A percentile compares a stretch with the other conserved stretches of the same genome.
Conservation (phyloP, 1,140 invertebrate genomes). For the Teleopsis dalmanni region DNA sequence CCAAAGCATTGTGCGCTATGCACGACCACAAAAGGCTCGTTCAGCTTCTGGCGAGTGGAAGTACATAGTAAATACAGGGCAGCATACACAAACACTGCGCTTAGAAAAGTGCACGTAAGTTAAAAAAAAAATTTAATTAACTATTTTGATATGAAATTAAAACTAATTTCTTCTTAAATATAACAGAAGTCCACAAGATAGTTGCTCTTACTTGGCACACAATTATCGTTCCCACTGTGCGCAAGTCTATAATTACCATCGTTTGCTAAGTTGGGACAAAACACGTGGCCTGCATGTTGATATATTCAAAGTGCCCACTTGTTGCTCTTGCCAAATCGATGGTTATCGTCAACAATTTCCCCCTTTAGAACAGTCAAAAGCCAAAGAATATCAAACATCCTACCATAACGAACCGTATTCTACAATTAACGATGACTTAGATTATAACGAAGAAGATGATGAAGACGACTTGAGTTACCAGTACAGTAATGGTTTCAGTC, state of each 20-base stretch:
- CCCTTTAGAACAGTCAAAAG: constrained; percentile 36
- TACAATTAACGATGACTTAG: constrained; percentile 26
- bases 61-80: constrained; percentile 78
- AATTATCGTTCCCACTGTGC: constrained; percentile 74
- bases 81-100: constrained; percentile 75
- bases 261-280: constrained; percentile 77
- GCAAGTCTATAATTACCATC: constrained; percentile 80
- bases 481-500: constrained; percentile 1
- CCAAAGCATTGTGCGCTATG: constrained; percentile 75
- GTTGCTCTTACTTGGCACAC: constrained; percentile 70
- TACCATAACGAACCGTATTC: constrained; percentile 9
- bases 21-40: constrained; percentile 69
- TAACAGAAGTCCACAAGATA: constrained; percentile 64
- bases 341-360: constrained; percentile 62
- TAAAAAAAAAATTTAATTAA: neutral
- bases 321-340: constrained; percentile 76
- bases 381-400: constrained; percentile 29
- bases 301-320: constrained; percentile 78
- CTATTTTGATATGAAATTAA: no score
- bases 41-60: constrained; percentile 78
- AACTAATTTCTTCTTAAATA: no score
- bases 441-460: constrained; percentile 35
- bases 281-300: constrained; percentile 76
- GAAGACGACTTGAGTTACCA: constrained; percentile 27
- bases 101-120: constrained; percentile 75